Percentiles rank a stretch among this genome's conserved stretches.
Evolutionary conservation across 2,113 vertebrate genomes (phyloP).

Genomic region (Tichodroma muraria): DNA sequence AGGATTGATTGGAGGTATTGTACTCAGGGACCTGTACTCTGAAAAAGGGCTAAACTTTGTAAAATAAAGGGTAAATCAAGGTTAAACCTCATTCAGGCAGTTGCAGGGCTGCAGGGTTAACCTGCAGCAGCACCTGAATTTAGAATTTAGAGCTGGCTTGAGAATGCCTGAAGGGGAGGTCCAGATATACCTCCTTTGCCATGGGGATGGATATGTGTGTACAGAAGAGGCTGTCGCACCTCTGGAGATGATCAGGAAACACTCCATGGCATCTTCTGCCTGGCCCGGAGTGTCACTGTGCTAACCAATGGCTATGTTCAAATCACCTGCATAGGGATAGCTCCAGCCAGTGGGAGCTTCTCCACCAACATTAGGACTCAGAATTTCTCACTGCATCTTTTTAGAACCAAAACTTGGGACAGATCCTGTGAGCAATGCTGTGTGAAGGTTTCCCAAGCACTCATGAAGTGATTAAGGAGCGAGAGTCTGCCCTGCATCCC

Average conservation of each 20-base stretch:
- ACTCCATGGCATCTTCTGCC: not conserved
- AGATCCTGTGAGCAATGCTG: not conserved
- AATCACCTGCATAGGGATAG: not conserved
- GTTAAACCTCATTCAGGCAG: not conserved
- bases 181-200: not conserved
- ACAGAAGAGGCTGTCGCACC: not conserved
- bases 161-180: not conserved
- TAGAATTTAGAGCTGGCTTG: not conserved
- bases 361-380: not conserved
- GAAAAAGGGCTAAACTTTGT: not conserved
- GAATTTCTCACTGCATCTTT: not conserved
- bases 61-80: slow-evolving; percentile 12
- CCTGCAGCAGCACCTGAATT: not conserved
- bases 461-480: not conserved
- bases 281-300: not conserved
- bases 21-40: not conserved
- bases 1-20: not conserved
- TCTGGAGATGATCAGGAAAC: not conserved
- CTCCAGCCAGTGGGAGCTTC: not conserved
- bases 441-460: not conserved
- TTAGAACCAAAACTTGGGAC: not conserved
- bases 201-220: too few species aligned
- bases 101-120: not conserved
- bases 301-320: not conserved
- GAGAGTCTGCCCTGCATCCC: not conserved